phyloP scores from a whole-genome alignment of 2,888 invertebrate genomes.

The Chrysolina oricalcia region DNA sequence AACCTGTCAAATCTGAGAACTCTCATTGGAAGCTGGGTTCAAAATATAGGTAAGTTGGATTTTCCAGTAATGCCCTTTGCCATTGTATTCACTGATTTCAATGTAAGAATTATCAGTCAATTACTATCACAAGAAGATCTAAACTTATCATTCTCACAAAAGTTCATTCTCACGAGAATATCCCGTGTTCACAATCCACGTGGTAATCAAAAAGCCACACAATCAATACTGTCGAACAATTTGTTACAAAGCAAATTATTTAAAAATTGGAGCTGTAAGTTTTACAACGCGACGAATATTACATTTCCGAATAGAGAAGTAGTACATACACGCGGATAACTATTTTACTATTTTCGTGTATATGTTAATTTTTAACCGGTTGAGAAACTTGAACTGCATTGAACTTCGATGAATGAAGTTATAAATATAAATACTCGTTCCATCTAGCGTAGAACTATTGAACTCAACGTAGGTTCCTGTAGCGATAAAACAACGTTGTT shows the following conservation, averaged over 20 bases:
- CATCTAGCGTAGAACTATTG: slow-evolving; percentile 26
- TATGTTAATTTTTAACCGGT: slow-evolving; percentile 19
- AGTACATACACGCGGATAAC: background rate
- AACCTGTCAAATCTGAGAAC: too few species aligned
- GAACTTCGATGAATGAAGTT: slow-evolving; percentile 12
- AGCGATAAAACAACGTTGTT: background rate
- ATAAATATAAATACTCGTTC: slow-evolving; percentile 14
- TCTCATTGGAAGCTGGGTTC: too few species aligned
- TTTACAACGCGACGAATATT: background rate
- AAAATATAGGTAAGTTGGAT: too few species aligned
- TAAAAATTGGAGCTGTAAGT: background rate
- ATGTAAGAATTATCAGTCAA: too few species aligned
- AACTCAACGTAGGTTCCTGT: slow-evolving; percentile 25
- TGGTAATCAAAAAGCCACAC: background rate
- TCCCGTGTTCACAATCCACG: background rate
- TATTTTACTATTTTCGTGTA: slow-evolving; percentile 20
- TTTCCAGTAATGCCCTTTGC: too few species aligned
- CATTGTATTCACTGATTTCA: too few species aligned
- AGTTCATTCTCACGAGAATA: background rate
- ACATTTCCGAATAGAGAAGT: background rate
- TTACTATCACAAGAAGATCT: too few species aligned
- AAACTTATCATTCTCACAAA: background rate
- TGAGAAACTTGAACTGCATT: slow-evolving; percentile 15
- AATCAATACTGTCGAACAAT: background rate
- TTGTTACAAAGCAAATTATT: background rate